phyloP scores from a whole-genome alignment of 2,888 invertebrate genomes.

The Pediacus dermestoides region DNA sequence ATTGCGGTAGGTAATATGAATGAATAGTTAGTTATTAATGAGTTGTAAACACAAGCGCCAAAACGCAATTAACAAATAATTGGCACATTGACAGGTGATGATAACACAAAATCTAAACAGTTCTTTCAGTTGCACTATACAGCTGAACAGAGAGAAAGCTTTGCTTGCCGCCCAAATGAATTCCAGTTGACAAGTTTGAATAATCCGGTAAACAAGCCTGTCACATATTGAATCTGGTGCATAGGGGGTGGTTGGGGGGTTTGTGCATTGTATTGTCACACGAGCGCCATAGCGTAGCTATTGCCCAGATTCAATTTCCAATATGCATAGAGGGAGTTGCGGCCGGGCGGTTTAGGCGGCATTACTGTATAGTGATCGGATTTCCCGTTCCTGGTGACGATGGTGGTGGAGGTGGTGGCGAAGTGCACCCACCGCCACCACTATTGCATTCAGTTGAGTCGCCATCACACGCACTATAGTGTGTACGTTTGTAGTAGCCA shows the following conservation, averaged over 20 bases:
- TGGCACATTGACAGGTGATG: constrained; percentile 37
- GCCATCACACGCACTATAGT: constrained; percentile 17
- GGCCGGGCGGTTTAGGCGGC: constrained; percentile 41
- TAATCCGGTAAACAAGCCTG: constrained; percentile 48
- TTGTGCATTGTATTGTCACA: constrained; percentile 46
- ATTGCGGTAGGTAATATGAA: too few relatives aligned
- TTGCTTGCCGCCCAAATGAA: constrained; percentile 43
- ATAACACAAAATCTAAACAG: constrained; percentile 34
- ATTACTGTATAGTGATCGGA: constrained; percentile 46
- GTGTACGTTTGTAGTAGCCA: constrained; percentile 17
- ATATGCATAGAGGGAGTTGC: constrained; percentile 45
- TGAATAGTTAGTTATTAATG: constrained; percentile 5
- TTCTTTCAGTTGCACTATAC: constrained; percentile 28
- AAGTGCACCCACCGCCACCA: background rate
- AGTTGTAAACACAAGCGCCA: constrained; percentile 3
- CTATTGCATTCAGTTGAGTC: too few relatives aligned
- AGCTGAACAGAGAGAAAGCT: constrained; percentile 27
- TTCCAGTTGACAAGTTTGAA: constrained; percentile 48
- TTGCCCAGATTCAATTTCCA: constrained; percentile 51
- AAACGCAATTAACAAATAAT: constrained; percentile 34
- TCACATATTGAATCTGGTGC: constrained; percentile 44
- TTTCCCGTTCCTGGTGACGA: constrained; percentile 35
- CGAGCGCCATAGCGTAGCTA: constrained; percentile 44
- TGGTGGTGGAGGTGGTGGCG: background rate
- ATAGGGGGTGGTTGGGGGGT: constrained; percentile 24